These are phyloP conservation scores for Ferrisia virgata DNA, from an alignment of 2,888 invertebrate genomes.

Conservation along the genomic window DNA sequence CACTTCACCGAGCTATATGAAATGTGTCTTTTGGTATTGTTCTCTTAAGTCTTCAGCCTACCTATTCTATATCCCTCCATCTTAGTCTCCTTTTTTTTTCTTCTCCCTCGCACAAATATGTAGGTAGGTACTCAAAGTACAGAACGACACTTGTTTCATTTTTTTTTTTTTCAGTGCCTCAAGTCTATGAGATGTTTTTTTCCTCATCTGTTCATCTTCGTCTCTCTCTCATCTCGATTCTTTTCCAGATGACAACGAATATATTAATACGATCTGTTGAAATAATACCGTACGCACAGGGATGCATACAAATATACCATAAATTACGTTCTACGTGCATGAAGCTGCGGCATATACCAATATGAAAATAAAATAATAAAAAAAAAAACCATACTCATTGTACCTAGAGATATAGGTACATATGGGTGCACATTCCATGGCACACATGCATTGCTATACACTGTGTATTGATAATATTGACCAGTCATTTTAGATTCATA, in stretches of 20 bases:
- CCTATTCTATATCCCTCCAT: no score
- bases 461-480: slow-evolving; percentile 15
- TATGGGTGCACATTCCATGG: slow-evolving; percentile 12
- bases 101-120: not conserved
- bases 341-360: not conserved
- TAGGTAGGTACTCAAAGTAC: no score
- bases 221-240: not conserved
- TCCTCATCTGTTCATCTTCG: not conserved
- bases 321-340: no score
- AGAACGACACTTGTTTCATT: not conserved
- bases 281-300: not conserved
- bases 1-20: not conserved
- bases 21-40: not conserved
- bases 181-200: not conserved
- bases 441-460: not conserved
- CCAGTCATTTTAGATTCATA: slow-evolving; percentile 45
- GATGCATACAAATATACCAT: no score
- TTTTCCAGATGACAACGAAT: slow-evolving; percentile 24
- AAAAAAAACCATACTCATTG: slow-evolving; percentile 4
- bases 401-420: not conserved
- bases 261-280: not conserved
- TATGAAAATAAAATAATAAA: not conserved
- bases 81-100: not conserved
- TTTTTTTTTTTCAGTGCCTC: not conserved
- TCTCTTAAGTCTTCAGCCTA: not conserved